These are phyloP conservation scores for Mamestra configurata DNA, from an alignment of 1,140 invertebrate species.

Conservation along the genomic window DNA sequence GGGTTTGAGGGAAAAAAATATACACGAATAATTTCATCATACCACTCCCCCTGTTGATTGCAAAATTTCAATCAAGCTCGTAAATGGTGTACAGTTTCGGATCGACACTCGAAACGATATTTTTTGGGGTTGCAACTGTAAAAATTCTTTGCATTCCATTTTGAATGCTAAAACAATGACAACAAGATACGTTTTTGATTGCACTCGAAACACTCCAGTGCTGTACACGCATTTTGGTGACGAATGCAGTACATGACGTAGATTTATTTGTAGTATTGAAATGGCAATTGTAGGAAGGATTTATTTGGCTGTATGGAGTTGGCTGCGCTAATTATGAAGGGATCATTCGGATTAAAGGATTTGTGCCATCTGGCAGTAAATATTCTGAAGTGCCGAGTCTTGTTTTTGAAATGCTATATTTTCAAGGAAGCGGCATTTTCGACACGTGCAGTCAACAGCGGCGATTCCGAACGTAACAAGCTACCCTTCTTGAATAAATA, in stretches of 20 bases:
- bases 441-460: slow-evolving; percentile 34
- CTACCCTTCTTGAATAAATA: slow-evolving; percentile 47
- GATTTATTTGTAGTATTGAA: slow-evolving; percentile 86
- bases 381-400: slow-evolving; percentile 15
- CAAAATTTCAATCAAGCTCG: slow-evolving; percentile 87
- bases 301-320: slow-evolving; percentile 74
- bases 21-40: slow-evolving; percentile 87
- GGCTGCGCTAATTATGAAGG: slow-evolving; percentile 79
- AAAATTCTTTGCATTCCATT: slow-evolving; percentile 58
- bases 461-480: slow-evolving; percentile 38
- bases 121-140: slow-evolving; percentile 80
- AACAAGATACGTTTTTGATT: slow-evolving; percentile 64
- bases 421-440: slow-evolving; percentile 18
- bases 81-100: slow-evolving; percentile 83
- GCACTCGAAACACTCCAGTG: slow-evolving; percentile 42
- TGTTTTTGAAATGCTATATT: slow-evolving; percentile 7
- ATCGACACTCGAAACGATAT: slow-evolving; percentile 82
- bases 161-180: slow-evolving; percentile 49
- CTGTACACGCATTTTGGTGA: slow-evolving; percentile 67
- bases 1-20: slow-evolving; percentile 82
- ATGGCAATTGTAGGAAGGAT: slow-evolving; percentile 82
- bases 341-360: slow-evolving; percentile 74
- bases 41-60: slow-evolving; percentile 83
- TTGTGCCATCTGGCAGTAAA: slow-evolving; percentile 64
- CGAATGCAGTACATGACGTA: slow-evolving; percentile 81